These are phyloP conservation scores for Chloropsis cyanopogon DNA, from an alignment of 2,113 vertebrate species.

Conservation along the genomic window DNA sequence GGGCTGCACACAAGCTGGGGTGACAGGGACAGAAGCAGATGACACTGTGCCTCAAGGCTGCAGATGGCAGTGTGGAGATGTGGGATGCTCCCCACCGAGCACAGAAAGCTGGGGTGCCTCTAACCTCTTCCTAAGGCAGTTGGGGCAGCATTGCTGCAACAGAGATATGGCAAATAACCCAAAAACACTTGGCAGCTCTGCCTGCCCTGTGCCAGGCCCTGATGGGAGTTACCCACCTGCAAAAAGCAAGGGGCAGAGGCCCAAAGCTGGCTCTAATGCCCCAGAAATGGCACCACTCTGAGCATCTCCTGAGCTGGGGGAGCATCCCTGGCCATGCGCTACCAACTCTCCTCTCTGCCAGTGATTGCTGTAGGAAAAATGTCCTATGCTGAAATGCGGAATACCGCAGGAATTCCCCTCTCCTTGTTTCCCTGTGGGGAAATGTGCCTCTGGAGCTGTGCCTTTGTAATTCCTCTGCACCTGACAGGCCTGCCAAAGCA, in stretches of 20 bases:
- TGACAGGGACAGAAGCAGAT: neutral
- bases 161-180: neutral
- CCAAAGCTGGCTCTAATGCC: rapidly evolving
- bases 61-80: neutral
- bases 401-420: neutral
- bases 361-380: neutral
- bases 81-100: rapidly evolving
- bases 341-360: neutral
- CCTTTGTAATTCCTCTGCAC: neutral
- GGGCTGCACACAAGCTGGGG: neutral
- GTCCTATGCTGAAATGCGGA: neutral
- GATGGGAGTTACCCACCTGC: neutral
- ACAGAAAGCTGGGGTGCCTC: neutral
- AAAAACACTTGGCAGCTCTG: neutral
- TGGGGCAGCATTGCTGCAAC: rapidly evolving
- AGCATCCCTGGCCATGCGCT: neutral
- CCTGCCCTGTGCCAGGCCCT: rapidly evolving
- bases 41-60: neutral
- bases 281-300: neutral
- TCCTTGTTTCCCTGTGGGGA: neutral
- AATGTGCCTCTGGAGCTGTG: neutral
- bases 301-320: neutral
- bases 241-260: neutral
- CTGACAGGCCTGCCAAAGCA: neutral
- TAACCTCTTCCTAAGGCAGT: neutral